A percentile compares a stretch with the other conserved stretches of the same genome.
phyloP scores from a whole-genome alignment of 2,888 invertebrate genomes.

The Pilophorus perplexus region DNA sequence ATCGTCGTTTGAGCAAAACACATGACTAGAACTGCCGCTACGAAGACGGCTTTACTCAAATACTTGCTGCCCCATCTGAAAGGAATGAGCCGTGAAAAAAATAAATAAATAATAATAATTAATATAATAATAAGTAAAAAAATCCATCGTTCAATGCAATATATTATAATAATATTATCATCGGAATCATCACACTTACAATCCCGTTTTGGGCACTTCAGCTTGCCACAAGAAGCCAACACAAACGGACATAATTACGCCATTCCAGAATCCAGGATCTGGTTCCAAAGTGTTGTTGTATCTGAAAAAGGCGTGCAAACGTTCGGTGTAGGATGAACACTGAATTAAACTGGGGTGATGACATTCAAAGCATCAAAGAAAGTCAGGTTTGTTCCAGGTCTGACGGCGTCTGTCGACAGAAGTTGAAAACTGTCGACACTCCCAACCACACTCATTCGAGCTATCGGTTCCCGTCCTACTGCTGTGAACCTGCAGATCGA shows the following conservation, averaged over 20 bases:
- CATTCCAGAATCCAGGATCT: slow-evolving; percentile 63
- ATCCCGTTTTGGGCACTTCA: slow-evolving; percentile 61
- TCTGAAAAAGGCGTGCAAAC: slow-evolving; percentile 55
- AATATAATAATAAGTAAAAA: not conserved
- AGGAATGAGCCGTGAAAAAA: not conserved
- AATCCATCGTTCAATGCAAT: no score
- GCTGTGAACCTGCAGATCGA: no score
- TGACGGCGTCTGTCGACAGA: no score
- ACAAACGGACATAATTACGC: slow-evolving; percentile 60
- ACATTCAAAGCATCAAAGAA: no score
- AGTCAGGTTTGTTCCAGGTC: no score
- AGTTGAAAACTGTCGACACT: no score
- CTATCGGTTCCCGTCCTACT: no score
- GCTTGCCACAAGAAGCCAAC: slow-evolving; percentile 67
- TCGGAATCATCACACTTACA: slow-evolving; percentile 57
- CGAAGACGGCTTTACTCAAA: slow-evolving; percentile 56
- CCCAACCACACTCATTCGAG: no score
- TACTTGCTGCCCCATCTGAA: slow-evolving; percentile 57
- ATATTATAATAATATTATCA: not conserved
- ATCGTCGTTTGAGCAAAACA: slow-evolving; percentile 62
- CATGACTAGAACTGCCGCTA: slow-evolving; percentile 58
- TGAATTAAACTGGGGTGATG: no score
- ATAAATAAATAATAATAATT: not conserved
- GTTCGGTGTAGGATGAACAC: not conserved
- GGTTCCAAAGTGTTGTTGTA: slow-evolving; percentile 58